Base-by-base conservation (phyloP, 2,797 vertebrate species). In the Apogon hyalosoma region DNA sequence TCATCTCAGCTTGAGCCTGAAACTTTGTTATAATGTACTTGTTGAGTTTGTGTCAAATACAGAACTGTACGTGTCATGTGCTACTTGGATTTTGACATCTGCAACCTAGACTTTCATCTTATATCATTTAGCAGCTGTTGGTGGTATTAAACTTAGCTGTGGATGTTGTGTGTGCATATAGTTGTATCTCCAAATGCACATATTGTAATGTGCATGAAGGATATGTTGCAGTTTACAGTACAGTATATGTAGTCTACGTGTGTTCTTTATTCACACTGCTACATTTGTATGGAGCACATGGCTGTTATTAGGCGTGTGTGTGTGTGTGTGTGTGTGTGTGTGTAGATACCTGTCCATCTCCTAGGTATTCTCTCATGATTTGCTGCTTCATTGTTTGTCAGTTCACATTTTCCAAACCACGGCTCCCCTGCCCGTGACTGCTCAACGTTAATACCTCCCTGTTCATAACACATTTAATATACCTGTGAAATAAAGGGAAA, bases 311-410 rank as follows among this genome's bases (percentile, higher is more conserved):
- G 49, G 4, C n/a, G 33, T 78, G 31, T 63, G 57, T 51, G 63
- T 19, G 16, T 66, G 52, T 73, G 56, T 52, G 55, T 65, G 21
- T 24, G 21, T 24, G 21, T 24, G 21, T 28, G 24, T 28, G 24
- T 28, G 24, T 28, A 52, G 56, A 76, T 60, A 70, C 36, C 51
- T 69, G 50, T 69, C 41, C 47, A 53, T 63, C 58, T 59, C 10
- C 39, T 18, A 46, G 55, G 63, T 72, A 65, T 55, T 58, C 62
- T 63, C 14, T 49, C 57, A 56, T 75, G 69, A 73, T 79, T 73
- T 73, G 61, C 64, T 63, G 62, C 61, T 48, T 40, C 16, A 56
- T 58, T 43, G 52, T 42, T 36, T 69, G 63, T 56, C 69, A 73
- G 69, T 69, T 63, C 64, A 67, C 64, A 79, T 59, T 73, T 72